These are phyloP conservation scores for Trissolcus brochymenae DNA, from an alignment of 2,888 invertebrate genomes.

Conservation along the genomic window DNA sequence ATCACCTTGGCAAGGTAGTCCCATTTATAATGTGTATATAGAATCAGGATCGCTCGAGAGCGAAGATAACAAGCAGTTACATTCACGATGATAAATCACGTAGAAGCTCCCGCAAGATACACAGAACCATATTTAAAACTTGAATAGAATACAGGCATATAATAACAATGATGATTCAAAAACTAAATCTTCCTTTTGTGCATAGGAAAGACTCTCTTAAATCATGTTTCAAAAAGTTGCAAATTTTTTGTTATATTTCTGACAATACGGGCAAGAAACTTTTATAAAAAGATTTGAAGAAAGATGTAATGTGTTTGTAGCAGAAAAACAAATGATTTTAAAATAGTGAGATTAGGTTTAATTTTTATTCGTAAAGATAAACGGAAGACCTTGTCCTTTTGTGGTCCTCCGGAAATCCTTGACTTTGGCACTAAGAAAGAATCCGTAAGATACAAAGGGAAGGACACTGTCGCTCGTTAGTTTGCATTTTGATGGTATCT, in stretches of 20 bases:
- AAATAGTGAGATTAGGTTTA: conserved; percentile 24
- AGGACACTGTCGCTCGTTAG: conserved; percentile 33
- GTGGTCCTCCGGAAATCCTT: conserved; percentile 49
- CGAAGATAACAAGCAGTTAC: conserved; percentile 12
- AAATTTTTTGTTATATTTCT: background rate
- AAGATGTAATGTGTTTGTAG: too few relatives aligned
- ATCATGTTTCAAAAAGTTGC: background rate
- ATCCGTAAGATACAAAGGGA: conserved; percentile 39
- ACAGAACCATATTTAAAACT: conserved; percentile 21
- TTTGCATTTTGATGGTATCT: conserved; percentile 16
- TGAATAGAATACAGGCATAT: conserved; percentile 36
- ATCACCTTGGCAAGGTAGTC: conserved; percentile 23
- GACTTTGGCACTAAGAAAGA: conserved; percentile 7
- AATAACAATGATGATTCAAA: conserved; percentile 39
- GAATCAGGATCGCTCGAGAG: conserved; percentile 17
- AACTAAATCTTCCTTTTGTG: conserved; percentile 11
- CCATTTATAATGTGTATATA: conserved; percentile 17
- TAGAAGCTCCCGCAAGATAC: conserved; percentile 22
- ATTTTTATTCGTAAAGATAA: conserved; percentile 45
- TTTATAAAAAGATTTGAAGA: too few relatives aligned
- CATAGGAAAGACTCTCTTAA: background rate
- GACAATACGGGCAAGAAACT: background rate
- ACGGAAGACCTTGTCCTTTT: conserved; percentile 47
- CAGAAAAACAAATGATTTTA: too few relatives aligned
- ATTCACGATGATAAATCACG: conserved; percentile 38